Evolutionary conservation across 1,140 invertebrate species (phyloP), one percentile per base, ranked within the genome.

Genomic region (Eumaeus atala): DNA sequence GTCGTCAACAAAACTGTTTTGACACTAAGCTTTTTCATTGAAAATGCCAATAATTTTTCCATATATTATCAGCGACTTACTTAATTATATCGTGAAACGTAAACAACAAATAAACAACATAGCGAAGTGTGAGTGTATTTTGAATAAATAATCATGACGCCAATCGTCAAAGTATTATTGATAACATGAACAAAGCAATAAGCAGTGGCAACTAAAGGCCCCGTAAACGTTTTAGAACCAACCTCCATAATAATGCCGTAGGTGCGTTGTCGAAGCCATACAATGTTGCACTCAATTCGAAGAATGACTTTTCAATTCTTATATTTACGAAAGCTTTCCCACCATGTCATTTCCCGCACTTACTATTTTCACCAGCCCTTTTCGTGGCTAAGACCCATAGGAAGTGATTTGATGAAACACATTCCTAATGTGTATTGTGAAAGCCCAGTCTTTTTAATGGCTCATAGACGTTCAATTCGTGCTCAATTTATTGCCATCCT

Each of bases 281-380:
- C 74, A 77, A 72, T 77, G 69, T 70, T 67, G 59, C 65, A 68
- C 58, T 71, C 68, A 66, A 73, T 74, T 70, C 65, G 67, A 58
- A 75, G 66, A 76, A 74, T 84, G 81, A 84, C 84, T 84, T 84
- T 87, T 87, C 84, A 87, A 87, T 87, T 72, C 74, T 72, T 79
- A 62, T 83, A 84, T 84, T 84, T 76, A 77, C 74, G 65, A 59
- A 59, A 57, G 59, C 68, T 55, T 69, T 83, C 83, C 66, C 59
- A 80, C 80, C 64, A 57, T 79, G 81, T 87, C 84, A 87, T 79
- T 87, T 87, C 81, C 83, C 66, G 72, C 66, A 78, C 83, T 83
- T 67, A 74, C 73, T 73, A 72, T 74, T 84, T 80, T 79, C 70
- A 75, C 66, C 60, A 65, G 59, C 61, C 67, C 68, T 77, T 75